A percentile compares a stretch with the other conserved stretches of the same genome.
These are phyloP conservation scores for Caenorhabditis japonica DNA, from an alignment of 2,888 invertebrate species.

Conservation along the genomic window DNA sequence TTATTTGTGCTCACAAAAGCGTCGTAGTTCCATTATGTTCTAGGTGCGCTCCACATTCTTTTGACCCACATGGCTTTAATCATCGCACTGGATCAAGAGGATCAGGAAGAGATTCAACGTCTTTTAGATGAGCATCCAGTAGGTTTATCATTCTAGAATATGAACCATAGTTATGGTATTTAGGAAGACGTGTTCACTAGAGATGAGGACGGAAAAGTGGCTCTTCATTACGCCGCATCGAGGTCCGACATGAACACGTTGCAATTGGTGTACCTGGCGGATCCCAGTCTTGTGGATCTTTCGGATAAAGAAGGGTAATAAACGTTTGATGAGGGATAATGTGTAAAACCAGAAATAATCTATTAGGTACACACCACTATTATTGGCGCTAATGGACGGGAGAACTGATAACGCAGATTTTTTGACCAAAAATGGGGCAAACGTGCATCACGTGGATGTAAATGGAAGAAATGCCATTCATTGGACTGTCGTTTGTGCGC, in stretches of 20 bases:
- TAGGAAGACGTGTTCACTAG: conserved; percentile 11
- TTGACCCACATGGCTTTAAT: conserved; percentile 1
- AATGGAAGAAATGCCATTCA: conserved; percentile 96
- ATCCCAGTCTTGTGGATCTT: conserved; percentile 87
- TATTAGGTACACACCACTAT: conserved; percentile 86
- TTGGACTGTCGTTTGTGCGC: conserved; percentile 88
- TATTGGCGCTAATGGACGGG: conserved; percentile 94
- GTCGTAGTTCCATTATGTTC: neutral
- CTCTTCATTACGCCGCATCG: conserved; percentile 92
- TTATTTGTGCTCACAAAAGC: neutral
- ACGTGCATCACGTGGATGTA: conserved; percentile 90
- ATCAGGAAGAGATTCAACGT: neutral
- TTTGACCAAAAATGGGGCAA: conserved; percentile 88
- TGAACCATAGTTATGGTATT: neutral
- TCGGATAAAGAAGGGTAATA: conserved; percentile 88
- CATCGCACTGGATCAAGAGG: conserved; percentile 8
- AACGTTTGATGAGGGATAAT: neutral
- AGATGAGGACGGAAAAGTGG: conserved; percentile 80
- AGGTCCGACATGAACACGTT: conserved; percentile 83
- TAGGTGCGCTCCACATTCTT: neutral
- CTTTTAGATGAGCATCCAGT: conserved; percentile 10
- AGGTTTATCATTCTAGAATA: neutral
- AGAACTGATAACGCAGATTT: conserved; percentile 89
- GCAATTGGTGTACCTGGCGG: conserved; percentile 84
- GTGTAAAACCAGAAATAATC: no score